A percentile compares a stretch with the other conserved stretches of the same genome.
Evolutionary conservation across 2,113 vertebrate genomes (phyloP).

Genomic region (Sylvilagus bachmani): DNA sequence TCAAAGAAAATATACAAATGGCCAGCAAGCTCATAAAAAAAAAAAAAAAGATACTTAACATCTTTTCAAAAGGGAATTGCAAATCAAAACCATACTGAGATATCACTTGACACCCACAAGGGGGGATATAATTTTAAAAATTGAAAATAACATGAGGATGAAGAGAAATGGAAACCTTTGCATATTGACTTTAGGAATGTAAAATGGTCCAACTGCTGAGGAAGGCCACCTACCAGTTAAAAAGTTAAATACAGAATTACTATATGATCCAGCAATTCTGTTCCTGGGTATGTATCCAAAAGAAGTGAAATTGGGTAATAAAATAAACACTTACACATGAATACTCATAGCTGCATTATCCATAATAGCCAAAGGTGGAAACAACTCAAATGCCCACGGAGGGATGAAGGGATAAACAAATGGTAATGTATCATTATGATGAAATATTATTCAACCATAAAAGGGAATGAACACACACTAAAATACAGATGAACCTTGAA

Average conservation of each 20-base stretch:
- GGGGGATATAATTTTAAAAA: background rate
- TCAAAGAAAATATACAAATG: too few relatives aligned
- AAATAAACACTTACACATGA: background rate
- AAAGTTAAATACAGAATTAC: background rate
- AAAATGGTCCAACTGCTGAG: background rate
- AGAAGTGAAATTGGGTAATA: background rate
- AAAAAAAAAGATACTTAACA: too few relatives aligned
- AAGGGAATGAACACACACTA: background rate
- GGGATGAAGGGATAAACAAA: background rate
- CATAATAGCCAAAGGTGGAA: background rate
- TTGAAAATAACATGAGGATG: background rate
- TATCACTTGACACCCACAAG: background rate
- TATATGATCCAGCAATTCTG: background rate
- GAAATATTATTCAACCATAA: background rate
- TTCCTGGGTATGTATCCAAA: background rate
- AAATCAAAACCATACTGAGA: background rate
- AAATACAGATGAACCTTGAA: background rate
- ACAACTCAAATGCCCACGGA: background rate
- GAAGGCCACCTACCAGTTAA: background rate
- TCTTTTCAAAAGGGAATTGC: background rate
- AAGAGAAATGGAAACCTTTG: background rate
- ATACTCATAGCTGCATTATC: background rate
- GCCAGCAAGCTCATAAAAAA: background rate
- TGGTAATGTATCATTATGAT: accelerated
- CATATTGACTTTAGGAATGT: background rate